A percentile compares a stretch with the other conserved stretches of the same genome.
Conservation (phyloP, 2,888 invertebrate species). For the Tinea pellionella region DNA sequence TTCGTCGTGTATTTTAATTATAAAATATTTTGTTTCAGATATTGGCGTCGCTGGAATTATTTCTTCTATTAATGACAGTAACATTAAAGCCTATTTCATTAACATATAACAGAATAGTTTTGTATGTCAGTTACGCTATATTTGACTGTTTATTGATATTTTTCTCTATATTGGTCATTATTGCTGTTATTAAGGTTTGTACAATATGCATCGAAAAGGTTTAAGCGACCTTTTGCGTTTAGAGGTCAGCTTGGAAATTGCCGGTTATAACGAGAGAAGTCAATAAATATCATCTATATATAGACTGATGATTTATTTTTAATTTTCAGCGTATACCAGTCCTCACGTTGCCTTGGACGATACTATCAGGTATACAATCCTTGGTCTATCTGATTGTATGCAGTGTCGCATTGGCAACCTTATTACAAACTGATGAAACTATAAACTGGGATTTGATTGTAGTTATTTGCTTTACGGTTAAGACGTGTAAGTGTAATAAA, state of each 20-base stretch:
- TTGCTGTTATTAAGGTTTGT: slow-evolving; percentile 1
- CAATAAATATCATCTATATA: too few species aligned
- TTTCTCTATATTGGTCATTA: neutral
- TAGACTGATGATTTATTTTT: too few species aligned
- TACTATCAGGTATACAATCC: neutral
- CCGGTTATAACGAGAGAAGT: too few species aligned
- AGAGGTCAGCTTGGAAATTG: too few species aligned
- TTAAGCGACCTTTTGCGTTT: too few species aligned
- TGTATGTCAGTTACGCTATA: neutral
- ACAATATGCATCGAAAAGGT: too few species aligned
- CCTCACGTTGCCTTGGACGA: neutral
- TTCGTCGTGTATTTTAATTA: too few species aligned
- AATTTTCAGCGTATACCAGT: neutral
- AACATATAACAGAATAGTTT: neutral
- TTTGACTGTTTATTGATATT: neutral
- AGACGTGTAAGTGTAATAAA: neutral
- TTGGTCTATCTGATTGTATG: neutral
- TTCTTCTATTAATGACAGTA: neutral
- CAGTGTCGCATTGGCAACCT: neutral
- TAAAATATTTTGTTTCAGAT: neutral
- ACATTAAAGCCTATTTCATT: neutral
- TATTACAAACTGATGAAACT: neutral
- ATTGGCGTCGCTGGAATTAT: neutral
- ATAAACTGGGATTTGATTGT: neutral
- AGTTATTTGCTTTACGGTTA: neutral